phyloP scores from a whole-genome alignment of 64 coral and sea anemone genomes.

The Astreopora myriophthalma region DNA sequence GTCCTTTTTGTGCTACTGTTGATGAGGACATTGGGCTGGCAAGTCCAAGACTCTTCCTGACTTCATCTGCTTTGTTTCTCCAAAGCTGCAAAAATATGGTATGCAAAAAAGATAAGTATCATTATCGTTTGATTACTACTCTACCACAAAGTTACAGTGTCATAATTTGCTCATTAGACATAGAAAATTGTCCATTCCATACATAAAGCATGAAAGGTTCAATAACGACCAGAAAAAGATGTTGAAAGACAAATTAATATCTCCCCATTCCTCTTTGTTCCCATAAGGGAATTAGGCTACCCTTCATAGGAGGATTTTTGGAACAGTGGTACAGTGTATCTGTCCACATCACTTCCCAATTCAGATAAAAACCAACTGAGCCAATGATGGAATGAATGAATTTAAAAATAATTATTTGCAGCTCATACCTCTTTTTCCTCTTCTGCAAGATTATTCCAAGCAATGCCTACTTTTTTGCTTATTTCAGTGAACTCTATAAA shows the following conservation, averaged over 20 bases:
- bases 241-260: too few relatives aligned
- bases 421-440: slow-evolving; percentile 68
- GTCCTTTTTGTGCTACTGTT: neutral
- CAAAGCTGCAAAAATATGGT: slow-evolving; percentile 71
- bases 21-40: neutral
- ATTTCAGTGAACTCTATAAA: slow-evolving; percentile 82
- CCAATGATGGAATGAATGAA: neutral
- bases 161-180: neutral
- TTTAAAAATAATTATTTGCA: neutral
- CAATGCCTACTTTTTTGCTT: slow-evolving; percentile 90
- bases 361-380: too few relatives aligned
- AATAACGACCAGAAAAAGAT: too few relatives aligned
- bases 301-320: too few relatives aligned
- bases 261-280: too few relatives aligned
- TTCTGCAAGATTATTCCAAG: slow-evolving; percentile 87
- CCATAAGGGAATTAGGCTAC: too few relatives aligned
- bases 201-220: too few relatives aligned
- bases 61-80: slow-evolving; percentile 69
- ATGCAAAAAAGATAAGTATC: neutral
- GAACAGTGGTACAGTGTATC: too few relatives aligned
- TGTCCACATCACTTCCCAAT: too few relatives aligned
- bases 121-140: neutral
- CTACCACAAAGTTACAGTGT: neutral
- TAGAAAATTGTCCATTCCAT: too few relatives aligned
- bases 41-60: slow-evolving; percentile 45